Evolutionary conservation across 2,113 vertebrate genomes (phyloP).

Genomic region (Notarius lentiginosus): DNA sequence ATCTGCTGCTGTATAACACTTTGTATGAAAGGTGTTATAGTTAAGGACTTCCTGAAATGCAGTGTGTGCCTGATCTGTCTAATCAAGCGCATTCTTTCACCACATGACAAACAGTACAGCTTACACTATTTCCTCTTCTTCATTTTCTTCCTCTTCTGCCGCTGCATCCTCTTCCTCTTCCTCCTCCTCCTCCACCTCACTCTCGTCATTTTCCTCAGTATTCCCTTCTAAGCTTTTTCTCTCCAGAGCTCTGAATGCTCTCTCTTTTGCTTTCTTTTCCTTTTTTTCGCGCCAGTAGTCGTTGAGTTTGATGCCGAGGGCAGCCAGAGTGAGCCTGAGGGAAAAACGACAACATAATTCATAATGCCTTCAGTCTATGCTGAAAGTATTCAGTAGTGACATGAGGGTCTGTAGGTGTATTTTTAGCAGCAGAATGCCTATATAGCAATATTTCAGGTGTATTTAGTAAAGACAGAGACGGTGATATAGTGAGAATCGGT

Average conservation of each 20-base stretch:
- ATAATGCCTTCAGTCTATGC: not conserved
- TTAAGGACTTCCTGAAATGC: not conserved
- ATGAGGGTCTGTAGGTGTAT: not conserved
- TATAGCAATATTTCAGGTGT: not conserved
- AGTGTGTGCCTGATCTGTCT: not conserved
- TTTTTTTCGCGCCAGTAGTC: conserved; percentile 78
- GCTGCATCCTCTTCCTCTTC: conserved; percentile 1
- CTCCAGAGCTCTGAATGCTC: conserved; percentile 59
- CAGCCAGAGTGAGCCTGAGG: conserved; percentile 70
- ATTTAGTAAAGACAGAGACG: not conserved
- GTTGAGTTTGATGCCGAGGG: conserved; percentile 79
- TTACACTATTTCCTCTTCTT: conserved; percentile 51
- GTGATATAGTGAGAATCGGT: not conserved
- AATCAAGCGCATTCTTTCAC: not conserved
- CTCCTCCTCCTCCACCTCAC: conserved; percentile 33
- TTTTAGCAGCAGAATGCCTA: not conserved
- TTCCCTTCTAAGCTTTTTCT: conserved; percentile 41
- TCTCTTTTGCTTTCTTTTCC: conserved; percentile 67
- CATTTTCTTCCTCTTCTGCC: not conserved
- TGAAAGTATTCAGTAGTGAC: no score
- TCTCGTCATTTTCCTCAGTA: conserved; percentile 27
- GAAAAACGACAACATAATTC: not conserved
- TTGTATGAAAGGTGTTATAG: not conserved
- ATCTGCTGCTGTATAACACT: not conserved
- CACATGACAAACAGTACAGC: conserved; percentile 27